Conservation (phyloP, 2,113 vertebrate genomes). For the Rhinolophus ferrumequinum region DNA sequence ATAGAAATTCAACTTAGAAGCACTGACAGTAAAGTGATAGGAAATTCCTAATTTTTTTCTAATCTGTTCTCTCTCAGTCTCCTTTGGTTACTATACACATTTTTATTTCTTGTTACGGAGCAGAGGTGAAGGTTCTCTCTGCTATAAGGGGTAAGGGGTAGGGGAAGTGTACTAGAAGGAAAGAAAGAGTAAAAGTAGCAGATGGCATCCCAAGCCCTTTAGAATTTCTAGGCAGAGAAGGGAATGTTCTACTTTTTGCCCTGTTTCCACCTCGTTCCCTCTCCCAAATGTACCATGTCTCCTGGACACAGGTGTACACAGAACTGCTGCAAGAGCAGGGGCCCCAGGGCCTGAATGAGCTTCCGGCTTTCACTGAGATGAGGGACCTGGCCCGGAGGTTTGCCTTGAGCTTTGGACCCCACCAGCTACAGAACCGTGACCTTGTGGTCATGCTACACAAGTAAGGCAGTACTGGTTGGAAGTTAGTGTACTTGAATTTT, state of each 20-base stretch:
- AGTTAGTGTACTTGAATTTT: not conserved
- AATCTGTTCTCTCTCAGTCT: not conserved
- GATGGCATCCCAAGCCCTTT: not conserved
- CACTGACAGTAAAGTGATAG: not conserved
- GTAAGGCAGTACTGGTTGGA: slow-evolving; percentile 74
- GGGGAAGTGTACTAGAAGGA: not conserved
- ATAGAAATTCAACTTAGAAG: not conserved
- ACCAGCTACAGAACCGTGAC: slow-evolving; percentile 87
- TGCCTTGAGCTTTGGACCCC: slow-evolving; percentile 91
- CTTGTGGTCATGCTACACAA: slow-evolving; percentile 89
- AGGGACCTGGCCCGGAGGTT: slow-evolving; percentile 90
- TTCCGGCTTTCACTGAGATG: slow-evolving; percentile 87
- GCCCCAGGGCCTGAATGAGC: slow-evolving; percentile 50
- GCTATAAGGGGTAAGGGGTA: not conserved
- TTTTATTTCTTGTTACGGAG: not conserved
- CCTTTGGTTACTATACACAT: not conserved
- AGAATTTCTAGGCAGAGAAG: slow-evolving; percentile 5
- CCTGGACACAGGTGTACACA: slow-evolving; percentile 82
- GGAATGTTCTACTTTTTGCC: not conserved
- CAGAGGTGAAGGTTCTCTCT: not conserved
- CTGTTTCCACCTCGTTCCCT: not conserved
- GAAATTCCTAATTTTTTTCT: not conserved
- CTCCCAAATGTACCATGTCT: not conserved
- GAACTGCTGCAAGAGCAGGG: slow-evolving; percentile 82
- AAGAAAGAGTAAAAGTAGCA: not conserved